Conservation (phyloP, 2,797 vertebrate species). For the Tragopan temminckii region DNA sequence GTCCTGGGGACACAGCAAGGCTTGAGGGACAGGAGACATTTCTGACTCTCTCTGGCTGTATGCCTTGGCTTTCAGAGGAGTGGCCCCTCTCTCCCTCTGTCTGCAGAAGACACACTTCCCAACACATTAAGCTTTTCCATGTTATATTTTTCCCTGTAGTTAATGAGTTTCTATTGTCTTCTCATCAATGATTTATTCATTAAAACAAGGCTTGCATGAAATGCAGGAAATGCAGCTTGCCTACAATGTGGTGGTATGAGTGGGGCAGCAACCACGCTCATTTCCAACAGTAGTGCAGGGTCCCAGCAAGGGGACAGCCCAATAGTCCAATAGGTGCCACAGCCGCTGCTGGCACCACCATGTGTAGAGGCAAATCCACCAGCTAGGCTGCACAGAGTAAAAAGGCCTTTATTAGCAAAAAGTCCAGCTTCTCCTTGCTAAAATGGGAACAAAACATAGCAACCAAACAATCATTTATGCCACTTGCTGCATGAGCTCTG, state of each 20-base stretch:
- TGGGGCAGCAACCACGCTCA: rapidly evolving
- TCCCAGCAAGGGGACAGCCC: not conserved
- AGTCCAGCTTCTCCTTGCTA: not conserved
- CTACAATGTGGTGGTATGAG: rapidly evolving
- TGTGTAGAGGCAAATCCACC: rapidly evolving
- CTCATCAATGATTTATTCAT: slow-evolving; percentile 55
- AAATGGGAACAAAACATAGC: not conserved
- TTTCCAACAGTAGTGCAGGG: not conserved
- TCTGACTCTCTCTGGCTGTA: slow-evolving; percentile 27
- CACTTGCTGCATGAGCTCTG: not conserved
- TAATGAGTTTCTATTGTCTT: slow-evolving; percentile 60
- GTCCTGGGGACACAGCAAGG: not conserved
- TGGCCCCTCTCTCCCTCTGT: not conserved
- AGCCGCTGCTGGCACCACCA: not conserved
- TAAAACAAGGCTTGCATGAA: slow-evolving; percentile 32
- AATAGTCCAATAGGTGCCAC: not conserved
- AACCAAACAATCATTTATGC: not conserved
- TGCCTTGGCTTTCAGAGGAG: slow-evolving; percentile 50
- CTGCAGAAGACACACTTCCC: slow-evolving; percentile 37
- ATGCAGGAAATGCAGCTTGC: not conserved
- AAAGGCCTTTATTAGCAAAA: not conserved
- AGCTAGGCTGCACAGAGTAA: not conserved
- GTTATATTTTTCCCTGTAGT: slow-evolving; percentile 8
- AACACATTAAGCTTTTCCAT: slow-evolving; percentile 5
- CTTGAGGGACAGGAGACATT: not conserved